These are phyloP conservation scores for Hydrophis major DNA, from an alignment of 2,797 vertebrate species.

Conservation along the genomic window DNA sequence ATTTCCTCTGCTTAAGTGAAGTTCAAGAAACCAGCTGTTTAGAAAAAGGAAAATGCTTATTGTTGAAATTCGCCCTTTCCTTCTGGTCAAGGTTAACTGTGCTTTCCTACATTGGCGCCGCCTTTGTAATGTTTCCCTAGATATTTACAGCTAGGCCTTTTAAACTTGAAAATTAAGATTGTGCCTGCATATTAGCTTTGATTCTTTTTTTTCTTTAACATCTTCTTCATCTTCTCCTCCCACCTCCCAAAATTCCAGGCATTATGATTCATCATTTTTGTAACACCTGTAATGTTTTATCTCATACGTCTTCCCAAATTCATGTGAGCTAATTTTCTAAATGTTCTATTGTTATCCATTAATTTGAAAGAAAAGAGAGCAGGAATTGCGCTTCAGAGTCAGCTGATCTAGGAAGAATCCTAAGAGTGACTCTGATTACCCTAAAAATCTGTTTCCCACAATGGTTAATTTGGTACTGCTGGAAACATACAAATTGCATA, in stretches of 20 bases:
- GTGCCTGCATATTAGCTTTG: background rate
- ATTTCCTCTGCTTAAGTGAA: slow-evolving; percentile 68
- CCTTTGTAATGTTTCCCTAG: slow-evolving; percentile 61
- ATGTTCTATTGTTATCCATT: background rate
- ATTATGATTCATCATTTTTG: background rate
- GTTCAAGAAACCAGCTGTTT: slow-evolving; percentile 68
- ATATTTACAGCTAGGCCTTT: slow-evolving; percentile 51
- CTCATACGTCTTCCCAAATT: background rate
- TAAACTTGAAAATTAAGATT: slow-evolving; percentile 32
- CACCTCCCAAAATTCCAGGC: background rate
- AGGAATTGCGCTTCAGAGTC: background rate
- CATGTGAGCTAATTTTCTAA: background rate
- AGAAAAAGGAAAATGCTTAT: slow-evolving; percentile 62
- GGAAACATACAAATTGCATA: background rate
- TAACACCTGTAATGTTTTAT: background rate
- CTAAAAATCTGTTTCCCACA: background rate
- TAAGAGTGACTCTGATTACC: background rate
- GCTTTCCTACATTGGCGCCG: slow-evolving; percentile 51
- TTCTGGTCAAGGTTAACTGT: slow-evolving; percentile 62
- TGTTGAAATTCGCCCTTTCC: slow-evolving; percentile 59
- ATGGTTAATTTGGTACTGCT: background rate
- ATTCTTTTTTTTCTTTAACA: background rate
- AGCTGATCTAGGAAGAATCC: background rate
- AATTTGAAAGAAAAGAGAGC: background rate
- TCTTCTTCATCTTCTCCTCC: background rate